Evolutionary conservation across 64 coral and sea anemone genomes (phyloP), one percentile per base, ranked within the genome.

Genomic region (Exaiptasia diaphana): DNA sequence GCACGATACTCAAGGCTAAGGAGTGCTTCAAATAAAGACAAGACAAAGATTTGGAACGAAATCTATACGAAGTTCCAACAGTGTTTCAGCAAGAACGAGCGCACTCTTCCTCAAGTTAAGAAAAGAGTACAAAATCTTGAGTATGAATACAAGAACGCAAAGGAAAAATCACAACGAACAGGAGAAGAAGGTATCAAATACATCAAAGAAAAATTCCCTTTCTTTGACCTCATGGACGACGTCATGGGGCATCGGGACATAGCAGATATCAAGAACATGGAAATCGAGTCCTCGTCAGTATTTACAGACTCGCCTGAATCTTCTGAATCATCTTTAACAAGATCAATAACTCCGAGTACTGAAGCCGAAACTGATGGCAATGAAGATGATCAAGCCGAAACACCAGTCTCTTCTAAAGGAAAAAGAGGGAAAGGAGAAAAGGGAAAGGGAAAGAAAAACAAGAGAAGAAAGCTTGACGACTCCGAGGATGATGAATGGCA

Each of bases 181-280:
- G 62, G 79, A 1, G 60, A 82, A 68, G 41, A 82, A 50, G 79
- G 79, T 15, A 18, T 63, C 34, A 68, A 46, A 45, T 68, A 82
- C 26, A 41, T 70, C 24, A 64, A 70, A 69, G 18, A 41, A 22
- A 69, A 53, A 38, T 82, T 64, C 30, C 6, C 29, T 2, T 83
- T 55, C 45, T 78, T 58, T 45, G 31, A 63, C 0, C 29, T 74
- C n/a, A 33, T 85, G 28, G 82, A 85, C 38, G 25, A 87, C 14
- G 35, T 88, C 22, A 30, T 72, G 41, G 75, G 85, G 12, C 45
- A 27, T 29, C 26, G 74, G 38, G 85, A 88, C 35, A 64, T 75
- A 5, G 28, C 60, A 40, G 79, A 79, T 39, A 62, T 75, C 15
- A 64, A 76, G 31, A 53, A 65, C 34, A 86, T 86, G 83, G 38